These are phyloP conservation scores for Muscicapa adusta DNA, from an alignment of 2,113 vertebrate genomes.

Conservation along the genomic window DNA sequence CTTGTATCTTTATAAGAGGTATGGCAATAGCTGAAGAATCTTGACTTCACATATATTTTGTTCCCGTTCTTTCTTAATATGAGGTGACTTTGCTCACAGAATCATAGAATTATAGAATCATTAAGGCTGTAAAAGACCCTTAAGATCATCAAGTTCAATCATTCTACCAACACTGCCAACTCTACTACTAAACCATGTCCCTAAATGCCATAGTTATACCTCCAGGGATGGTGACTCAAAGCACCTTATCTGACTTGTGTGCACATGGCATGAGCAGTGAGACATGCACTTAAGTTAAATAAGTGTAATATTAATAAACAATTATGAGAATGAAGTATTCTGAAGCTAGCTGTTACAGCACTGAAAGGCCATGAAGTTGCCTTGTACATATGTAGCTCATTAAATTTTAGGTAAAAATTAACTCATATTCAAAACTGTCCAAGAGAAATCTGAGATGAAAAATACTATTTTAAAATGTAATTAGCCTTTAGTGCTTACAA, in stretches of 20 bases:
- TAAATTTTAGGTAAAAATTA: background rate
- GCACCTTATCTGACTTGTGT: background rate
- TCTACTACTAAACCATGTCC: background rate
- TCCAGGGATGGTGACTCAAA: background rate
- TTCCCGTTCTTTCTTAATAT: background rate
- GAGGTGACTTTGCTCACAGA: background rate
- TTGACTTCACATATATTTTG: background rate
- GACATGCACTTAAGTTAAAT: background rate
- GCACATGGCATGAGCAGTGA: background rate
- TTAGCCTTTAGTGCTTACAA: background rate
- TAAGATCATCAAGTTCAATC: background rate
- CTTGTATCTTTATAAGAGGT: background rate
- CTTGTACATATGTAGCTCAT: background rate
- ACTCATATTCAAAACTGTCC: background rate
- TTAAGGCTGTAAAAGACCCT: background rate
- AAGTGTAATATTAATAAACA: background rate
- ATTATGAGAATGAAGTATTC: background rate
- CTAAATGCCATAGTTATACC: accelerated
- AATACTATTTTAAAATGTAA: background rate
- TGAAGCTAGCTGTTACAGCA: background rate
- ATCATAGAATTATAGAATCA: background rate
- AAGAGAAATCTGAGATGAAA: background rate
- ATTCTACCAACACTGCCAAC: background rate
- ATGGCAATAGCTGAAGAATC: background rate
- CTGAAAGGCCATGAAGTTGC: background rate